phyloP scores from a whole-genome alignment of 2,888 invertebrate species.

The Lasius fuliginosus region DNA sequence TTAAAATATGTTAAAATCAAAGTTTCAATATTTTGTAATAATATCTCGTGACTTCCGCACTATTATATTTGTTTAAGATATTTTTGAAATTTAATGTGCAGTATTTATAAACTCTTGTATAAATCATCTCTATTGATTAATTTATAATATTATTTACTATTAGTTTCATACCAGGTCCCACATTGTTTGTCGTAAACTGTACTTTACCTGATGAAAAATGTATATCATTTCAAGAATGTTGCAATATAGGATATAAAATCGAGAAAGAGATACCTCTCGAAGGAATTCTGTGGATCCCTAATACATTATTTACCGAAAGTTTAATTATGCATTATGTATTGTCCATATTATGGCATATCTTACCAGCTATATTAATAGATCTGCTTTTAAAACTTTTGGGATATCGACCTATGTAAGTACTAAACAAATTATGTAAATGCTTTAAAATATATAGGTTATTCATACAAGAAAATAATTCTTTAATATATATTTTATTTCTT shows the following conservation, averaged over 20 bases:
- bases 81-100: too few species aligned
- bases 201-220: background rate
- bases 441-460: background rate
- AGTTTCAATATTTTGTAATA: too few species aligned
- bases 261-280: conserved; percentile 89
- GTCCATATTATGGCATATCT: conserved; percentile 91
- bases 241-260: conserved; percentile 71
- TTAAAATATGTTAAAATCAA: too few species aligned
- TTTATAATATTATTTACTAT: background rate
- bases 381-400: conserved; percentile 89
- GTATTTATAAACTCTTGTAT: too few species aligned
- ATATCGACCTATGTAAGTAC: conserved; percentile 90
- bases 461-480: too few species aligned
- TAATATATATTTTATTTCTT: too few species aligned
- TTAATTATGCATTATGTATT: conserved; percentile 89
- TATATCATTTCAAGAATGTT: too few species aligned
- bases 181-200: background rate
- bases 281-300: conserved; percentile 90
- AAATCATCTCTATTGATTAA: background rate
- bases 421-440: background rate
- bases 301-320: conserved; percentile 88
- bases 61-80: too few species aligned
- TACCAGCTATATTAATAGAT: conserved; percentile 94
- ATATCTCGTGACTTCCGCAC: too few species aligned
- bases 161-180: background rate